These are phyloP conservation scores for Paratrypauchen microcephalus DNA, from an alignment of 2,797 vertebrate genomes.

Conservation along the genomic window DNA sequence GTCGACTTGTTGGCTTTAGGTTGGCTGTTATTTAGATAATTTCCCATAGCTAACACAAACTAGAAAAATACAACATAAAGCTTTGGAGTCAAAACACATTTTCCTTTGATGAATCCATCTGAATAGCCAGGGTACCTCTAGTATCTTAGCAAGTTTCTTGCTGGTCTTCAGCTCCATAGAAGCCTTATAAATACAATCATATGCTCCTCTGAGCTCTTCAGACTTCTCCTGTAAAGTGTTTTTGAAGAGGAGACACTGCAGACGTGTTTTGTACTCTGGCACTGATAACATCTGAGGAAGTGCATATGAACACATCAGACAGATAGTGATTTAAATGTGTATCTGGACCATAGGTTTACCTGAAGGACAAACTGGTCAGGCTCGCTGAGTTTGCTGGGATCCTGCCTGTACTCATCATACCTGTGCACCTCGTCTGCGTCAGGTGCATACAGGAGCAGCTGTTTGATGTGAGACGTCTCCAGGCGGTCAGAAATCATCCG, in stretches of 20 bases:
- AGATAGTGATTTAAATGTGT: background rate
- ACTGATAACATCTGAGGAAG: conserved; percentile 88
- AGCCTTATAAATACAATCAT: conserved; percentile 89
- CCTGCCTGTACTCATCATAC: conserved; percentile 84
- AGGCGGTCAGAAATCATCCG: conserved; percentile 87
- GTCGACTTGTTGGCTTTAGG: conserved; percentile 93
- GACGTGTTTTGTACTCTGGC: conserved; percentile 90
- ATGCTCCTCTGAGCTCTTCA: conserved; percentile 90
- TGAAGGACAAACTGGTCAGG: conserved; percentile 95
- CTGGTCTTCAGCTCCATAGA: conserved; percentile 92
- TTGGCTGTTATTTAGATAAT: conserved; percentile 95
- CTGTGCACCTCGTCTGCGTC: conserved; percentile 91
- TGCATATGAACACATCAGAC: background rate
- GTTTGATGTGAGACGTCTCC: conserved; percentile 92
- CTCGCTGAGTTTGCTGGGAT: conserved; percentile 90
- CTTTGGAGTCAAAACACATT: background rate
- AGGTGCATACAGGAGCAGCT: conserved; percentile 91
- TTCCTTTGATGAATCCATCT: background rate
- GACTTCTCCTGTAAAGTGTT: conserved; percentile 93
- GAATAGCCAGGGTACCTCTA: conserved; percentile 82
- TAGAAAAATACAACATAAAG: conserved; percentile 51
- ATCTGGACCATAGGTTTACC: conserved; percentile 67
- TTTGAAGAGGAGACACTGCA: conserved; percentile 93
- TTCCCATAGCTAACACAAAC: conserved; percentile 98
- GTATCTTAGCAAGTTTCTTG: conserved; percentile 96